Percentiles rank a stretch among this genome's conserved stretches.
Evolutionary conservation across 2,888 invertebrate species (phyloP).

Genomic region (Xanthorhoe spadicearia): DNA sequence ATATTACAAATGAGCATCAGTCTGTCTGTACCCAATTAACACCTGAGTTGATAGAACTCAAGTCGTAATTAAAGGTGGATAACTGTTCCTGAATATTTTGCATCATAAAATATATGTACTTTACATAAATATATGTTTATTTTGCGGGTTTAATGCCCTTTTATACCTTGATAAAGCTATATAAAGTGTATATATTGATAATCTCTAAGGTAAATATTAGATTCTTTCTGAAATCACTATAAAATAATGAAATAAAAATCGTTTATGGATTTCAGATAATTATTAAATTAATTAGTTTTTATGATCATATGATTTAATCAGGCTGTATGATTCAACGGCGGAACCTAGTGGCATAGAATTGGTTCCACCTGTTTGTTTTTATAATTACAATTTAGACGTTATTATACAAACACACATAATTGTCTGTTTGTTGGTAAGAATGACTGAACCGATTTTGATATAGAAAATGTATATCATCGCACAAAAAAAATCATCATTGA

Average conservation of each 20-base stretch:
- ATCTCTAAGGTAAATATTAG: neutral
- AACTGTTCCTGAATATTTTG: constrained; percentile 34
- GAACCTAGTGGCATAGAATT: neutral
- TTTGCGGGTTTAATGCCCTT: constrained; percentile 4
- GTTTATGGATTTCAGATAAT: too few relatives aligned
- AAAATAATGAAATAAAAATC: too few relatives aligned
- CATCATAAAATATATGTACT: constrained; percentile 45
- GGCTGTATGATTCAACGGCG: neutral
- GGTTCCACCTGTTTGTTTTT: neutral
- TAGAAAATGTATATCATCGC: too few relatives aligned
- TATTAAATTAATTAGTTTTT: neutral
- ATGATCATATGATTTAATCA: neutral
- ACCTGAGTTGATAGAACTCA: constrained; percentile 17
- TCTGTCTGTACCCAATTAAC: constrained; percentile 26
- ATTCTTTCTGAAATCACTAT: neutral
- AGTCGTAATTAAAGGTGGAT: constrained; percentile 1
- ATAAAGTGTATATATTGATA: neutral
- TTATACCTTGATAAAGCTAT: neutral
- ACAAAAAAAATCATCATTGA: too few relatives aligned
- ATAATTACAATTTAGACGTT: too few relatives aligned
- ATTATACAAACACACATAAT: too few relatives aligned
- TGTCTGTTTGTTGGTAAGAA: too few relatives aligned
- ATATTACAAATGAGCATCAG: constrained; percentile 12
- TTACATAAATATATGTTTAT: constrained; percentile 28
- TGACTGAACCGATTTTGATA: too few relatives aligned